These are phyloP conservation scores for Drosophila punjabiensis DNA, from an alignment of 1,140 invertebrate genomes.

Conservation along the genomic window DNA sequence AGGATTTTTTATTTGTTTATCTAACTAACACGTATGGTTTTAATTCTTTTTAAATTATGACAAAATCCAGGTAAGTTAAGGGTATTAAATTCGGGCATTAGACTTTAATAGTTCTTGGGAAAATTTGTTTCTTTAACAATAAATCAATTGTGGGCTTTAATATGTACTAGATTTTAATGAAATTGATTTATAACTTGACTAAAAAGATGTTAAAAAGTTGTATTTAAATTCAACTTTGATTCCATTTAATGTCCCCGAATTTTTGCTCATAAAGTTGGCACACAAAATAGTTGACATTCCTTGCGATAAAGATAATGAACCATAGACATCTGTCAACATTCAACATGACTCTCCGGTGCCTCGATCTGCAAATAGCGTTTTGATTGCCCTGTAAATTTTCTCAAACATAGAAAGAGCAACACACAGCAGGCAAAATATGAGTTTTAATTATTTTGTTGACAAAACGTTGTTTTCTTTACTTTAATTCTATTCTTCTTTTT, in stretches of 20 bases:
- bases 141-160: not conserved
- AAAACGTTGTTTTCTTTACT: conserved; percentile 62
- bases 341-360: conserved; percentile 27
- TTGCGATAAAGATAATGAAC: conserved; percentile 16
- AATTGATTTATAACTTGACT: not conserved
- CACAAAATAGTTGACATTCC: conserved; percentile 14
- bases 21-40: not conserved
- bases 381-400: conserved; percentile 54
- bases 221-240: not conserved
- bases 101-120: conserved; percentile 2
- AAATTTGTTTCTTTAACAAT: not conserved
- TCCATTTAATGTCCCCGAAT: not conserved
- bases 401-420: conserved; percentile 52
- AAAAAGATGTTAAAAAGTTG: not conserved
- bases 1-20: conserved; percentile 8
- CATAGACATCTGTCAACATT: conserved; percentile 41
- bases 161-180: not conserved
- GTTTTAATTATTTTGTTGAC: conserved; percentile 76
- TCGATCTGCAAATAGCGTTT: conserved; percentile 39
- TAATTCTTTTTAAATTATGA: conserved; percentile 6
- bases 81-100: not conserved
- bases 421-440: conserved; percentile 27
- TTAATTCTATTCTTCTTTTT: conserved; percentile 51
- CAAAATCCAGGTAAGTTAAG: not conserved
- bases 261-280: not conserved